phyloP scores from a whole-genome alignment of 92 coral and sea anemone species.

The Umimayanthus chanpuru region DNA sequence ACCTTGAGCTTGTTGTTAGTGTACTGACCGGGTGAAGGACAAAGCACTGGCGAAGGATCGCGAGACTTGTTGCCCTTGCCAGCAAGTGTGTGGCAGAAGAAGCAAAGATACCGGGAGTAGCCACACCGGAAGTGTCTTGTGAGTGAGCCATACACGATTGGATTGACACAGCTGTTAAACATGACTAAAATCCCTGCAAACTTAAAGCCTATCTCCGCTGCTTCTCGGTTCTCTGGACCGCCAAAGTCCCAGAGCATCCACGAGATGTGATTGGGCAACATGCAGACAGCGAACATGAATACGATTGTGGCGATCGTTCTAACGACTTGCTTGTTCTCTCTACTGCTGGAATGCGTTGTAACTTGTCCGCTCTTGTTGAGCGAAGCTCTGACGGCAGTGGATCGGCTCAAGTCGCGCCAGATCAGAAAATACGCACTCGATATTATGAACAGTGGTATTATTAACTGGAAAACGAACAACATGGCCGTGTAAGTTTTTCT shows the following conservation, averaged over 20 bases:
- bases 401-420: constrained; percentile 27
- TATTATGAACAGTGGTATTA: constrained; percentile 28
- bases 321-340: constrained; percentile 45
- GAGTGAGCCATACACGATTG: constrained; percentile 69
- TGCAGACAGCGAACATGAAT: constrained; percentile 35
- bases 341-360: neutral
- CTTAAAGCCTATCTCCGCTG: neutral
- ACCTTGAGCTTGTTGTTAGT: neutral
- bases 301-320: constrained; percentile 42
- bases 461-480: neutral
- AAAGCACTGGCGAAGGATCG: neutral
- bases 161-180: constrained; percentile 70
- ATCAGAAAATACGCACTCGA: constrained; percentile 11
- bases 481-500: neutral
- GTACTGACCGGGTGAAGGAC: neutral
- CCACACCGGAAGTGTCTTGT: constrained; percentile 64
- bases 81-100: neutral
- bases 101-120: constrained; percentile 39
- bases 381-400: constrained; percentile 28
- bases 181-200: constrained; percentile 46
- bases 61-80: neutral
- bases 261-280: constrained; percentile 42
- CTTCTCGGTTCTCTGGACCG: neutral
- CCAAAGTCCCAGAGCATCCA: constrained; percentile 20
- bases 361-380: constrained; percentile 13